Evolutionary conservation across 1,140 invertebrate species (phyloP).

Genomic region (Scaptomyza graminum): DNA sequence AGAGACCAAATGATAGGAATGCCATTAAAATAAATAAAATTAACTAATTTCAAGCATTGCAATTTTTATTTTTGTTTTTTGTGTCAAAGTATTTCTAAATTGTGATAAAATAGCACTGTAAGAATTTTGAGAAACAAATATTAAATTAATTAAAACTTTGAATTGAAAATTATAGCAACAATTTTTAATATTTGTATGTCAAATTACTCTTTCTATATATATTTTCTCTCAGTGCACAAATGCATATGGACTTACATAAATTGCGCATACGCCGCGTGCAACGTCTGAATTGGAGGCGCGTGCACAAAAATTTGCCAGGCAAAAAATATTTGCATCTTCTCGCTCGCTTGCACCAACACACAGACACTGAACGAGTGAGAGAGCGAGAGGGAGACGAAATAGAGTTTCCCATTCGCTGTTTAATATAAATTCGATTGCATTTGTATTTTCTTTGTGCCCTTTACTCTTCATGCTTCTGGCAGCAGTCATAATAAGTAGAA

Average conservation of each 20-base stretch:
- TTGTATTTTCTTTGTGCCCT: constrained; percentile 13
- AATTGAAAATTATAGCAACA: too few species aligned
- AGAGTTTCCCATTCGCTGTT: constrained; percentile 4
- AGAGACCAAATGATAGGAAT: too few species aligned
- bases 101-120: too few species aligned
- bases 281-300: constrained; percentile 47
- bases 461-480: constrained; percentile 9
- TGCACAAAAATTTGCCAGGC: constrained; percentile 50
- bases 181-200: too few species aligned
- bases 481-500: constrained; percentile 7
- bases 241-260: constrained; percentile 28
- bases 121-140: too few species aligned
- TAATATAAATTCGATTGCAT: constrained; percentile 46
- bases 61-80: too few species aligned
- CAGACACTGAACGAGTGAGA: background rate
- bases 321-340: constrained; percentile 23
- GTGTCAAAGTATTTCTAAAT: too few species aligned
- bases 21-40: too few species aligned
- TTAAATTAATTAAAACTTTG: too few species aligned
- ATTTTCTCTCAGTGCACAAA: background rate
- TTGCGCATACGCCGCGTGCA: constrained; percentile 69
- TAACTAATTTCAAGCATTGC: too few species aligned
- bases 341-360: background rate
- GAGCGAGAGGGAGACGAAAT: background rate
- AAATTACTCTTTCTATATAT: too few species aligned